phyloP scores from a whole-genome alignment of 1,140 invertebrate species.

The Heliconius himera region DNA sequence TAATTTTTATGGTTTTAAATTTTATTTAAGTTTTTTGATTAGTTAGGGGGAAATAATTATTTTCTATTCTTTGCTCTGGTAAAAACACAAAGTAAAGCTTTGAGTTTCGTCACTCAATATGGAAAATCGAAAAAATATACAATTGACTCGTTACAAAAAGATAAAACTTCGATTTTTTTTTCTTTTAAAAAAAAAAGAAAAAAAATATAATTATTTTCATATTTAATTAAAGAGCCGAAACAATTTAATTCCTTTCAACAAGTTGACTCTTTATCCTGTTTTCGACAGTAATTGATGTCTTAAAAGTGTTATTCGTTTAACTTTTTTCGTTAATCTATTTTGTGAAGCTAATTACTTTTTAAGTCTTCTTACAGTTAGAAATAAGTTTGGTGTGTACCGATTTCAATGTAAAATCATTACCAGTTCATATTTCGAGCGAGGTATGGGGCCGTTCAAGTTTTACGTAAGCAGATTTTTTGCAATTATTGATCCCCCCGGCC shows the following conservation, averaged over 20 bases:
- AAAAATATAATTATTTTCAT: not conserved
- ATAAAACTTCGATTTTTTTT: too few species aligned
- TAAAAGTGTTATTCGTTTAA: not conserved
- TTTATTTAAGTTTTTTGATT: too few species aligned
- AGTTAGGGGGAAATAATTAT: not conserved
- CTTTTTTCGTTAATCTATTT: constrained; percentile 14
- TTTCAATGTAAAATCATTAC: not conserved
- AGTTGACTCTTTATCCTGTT: constrained; percentile 17
- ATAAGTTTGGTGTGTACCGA: not conserved
- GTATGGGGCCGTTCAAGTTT: too few species aligned
- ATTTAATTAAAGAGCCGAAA: not conserved
- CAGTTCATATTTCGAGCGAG: not conserved
- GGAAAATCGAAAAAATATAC: too few species aligned
- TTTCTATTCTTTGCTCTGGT: not conserved
- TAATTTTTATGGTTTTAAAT: too few species aligned
- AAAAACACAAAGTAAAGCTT: not conserved
- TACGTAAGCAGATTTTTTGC: too few species aligned
- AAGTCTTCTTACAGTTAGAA: not conserved
- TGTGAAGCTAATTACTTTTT: constrained; percentile 7
- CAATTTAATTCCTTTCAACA: constrained; percentile 17
- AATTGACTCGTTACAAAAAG: too few species aligned
- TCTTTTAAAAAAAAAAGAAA: not conserved
- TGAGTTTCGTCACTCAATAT: too few species aligned
- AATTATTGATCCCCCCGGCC: too few species aligned
- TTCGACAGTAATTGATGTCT: constrained; percentile 22